A percentile compares a stretch with the other conserved stretches of the same genome.
Conservation (phyloP, 2,888 invertebrate genomes). For the Noctua pronuba region DNA sequence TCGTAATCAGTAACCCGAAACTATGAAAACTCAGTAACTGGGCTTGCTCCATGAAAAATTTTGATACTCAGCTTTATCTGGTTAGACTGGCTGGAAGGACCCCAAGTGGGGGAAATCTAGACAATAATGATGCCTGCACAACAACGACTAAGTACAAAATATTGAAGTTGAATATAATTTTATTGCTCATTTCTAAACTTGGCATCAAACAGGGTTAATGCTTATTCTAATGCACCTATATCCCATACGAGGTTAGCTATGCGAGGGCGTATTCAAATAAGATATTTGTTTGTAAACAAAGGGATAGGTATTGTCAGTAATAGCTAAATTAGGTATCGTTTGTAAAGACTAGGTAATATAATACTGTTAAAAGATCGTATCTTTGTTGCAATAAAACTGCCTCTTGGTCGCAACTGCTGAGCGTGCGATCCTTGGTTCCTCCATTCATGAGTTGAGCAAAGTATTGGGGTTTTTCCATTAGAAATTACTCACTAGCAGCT, state of each 20-base stretch:
- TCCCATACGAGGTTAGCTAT: slow-evolving; percentile 9
- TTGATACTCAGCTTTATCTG: not conserved
- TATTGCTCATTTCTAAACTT: slow-evolving; percentile 20
- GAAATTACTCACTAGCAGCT: too few relatives aligned
- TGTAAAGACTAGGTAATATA: not conserved
- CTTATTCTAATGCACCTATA: slow-evolving; percentile 11
- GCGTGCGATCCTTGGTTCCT: not conserved
- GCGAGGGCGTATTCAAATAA: slow-evolving; percentile 49
- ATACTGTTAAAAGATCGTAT: not conserved
- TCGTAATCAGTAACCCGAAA: not conserved
- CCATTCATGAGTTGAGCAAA: not conserved
- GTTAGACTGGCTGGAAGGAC: not conserved
- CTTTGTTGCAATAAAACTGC: not conserved
- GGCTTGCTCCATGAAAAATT: not conserved
- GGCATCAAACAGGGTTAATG: slow-evolving; percentile 11
- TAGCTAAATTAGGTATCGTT: not conserved
- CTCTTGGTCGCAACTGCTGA: not conserved
- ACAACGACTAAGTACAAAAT: not conserved
- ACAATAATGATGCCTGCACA: not conserved
- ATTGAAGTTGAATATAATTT: not conserved
- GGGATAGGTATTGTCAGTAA: not conserved
- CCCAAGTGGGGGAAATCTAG: not conserved
- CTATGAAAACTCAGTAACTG: not conserved
- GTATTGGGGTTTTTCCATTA: not conserved
- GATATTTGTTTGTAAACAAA: slow-evolving; percentile 2